A percentile compares a stretch with the other conserved stretches of the same genome.
Evolutionary conservation across 1,140 invertebrate genomes (phyloP).

Genomic region (Maniola jurtina): DNA sequence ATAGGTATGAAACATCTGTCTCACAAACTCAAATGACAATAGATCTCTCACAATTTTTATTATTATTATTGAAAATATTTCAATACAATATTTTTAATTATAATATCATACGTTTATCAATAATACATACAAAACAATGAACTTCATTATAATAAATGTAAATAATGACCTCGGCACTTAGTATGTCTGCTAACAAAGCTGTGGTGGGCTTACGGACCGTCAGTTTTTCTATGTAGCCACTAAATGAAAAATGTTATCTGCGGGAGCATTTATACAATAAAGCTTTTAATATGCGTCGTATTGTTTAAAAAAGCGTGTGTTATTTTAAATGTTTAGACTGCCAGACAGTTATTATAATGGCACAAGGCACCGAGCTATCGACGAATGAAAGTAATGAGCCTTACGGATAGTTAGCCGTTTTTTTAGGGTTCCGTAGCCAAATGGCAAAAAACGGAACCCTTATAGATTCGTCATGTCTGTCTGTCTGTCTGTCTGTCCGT

Average conservation of each 20-base stretch:
- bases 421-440: too few species aligned
- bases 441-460: too few species aligned
- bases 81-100: neutral
- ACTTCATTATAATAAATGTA: constrained; percentile 1
- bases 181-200: constrained; percentile 9
- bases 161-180: neutral
- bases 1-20: neutral
- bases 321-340: neutral
- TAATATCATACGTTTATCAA: neutral
- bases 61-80: too few species aligned
- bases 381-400: too few species aligned
- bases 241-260: constrained; percentile 15
- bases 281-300: constrained; percentile 4
- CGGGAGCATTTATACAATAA: constrained; percentile 11
- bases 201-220: constrained; percentile 10
- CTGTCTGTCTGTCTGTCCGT: too few species aligned
- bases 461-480: too few species aligned
- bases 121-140: neutral
- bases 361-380: too few species aligned
- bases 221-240: constrained; percentile 13
- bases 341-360: neutral
- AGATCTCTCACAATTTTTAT: neutral
- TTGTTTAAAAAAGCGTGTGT: constrained; percentile 2
- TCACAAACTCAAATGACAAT: too few species aligned
- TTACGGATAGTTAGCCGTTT: too few species aligned